Evolutionary conservation across 2,797 vertebrate species (phyloP).

Genomic region (Brachymystax lenok): DNA sequence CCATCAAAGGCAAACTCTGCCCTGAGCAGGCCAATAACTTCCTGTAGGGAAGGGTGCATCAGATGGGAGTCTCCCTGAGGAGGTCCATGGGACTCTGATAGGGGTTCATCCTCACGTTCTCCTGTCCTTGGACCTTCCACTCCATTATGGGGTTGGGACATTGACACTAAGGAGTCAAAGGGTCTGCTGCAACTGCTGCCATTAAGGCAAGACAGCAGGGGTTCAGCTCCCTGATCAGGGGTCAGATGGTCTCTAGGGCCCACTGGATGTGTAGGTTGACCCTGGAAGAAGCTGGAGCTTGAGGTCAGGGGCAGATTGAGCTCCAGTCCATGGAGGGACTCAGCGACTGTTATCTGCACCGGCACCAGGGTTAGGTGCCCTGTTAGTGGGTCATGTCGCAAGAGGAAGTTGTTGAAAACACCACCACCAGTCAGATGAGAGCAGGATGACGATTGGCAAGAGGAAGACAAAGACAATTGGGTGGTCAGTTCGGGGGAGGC

Average conservation of each 20-base stretch:
- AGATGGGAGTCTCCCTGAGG: slow-evolving; percentile 26
- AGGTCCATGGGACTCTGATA: slow-evolving; percentile 20
- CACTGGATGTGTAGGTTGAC: slow-evolving; percentile 42
- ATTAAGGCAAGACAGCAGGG: slow-evolving; percentile 21
- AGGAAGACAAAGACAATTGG: neutral
- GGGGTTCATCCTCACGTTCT: slow-evolving; percentile 15
- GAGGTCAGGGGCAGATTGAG: slow-evolving; percentile 68
- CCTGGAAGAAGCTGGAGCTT: slow-evolving; percentile 57
- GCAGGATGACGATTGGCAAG: slow-evolving; percentile 22
- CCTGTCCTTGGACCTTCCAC: slow-evolving; percentile 22
- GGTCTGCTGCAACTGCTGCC: neutral
- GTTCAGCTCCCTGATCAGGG: slow-evolving; percentile 33
- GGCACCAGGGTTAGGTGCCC: slow-evolving; percentile 81
- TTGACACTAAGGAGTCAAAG: slow-evolving; percentile 6
- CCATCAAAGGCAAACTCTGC: slow-evolving; percentile 84
- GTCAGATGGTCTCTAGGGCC: slow-evolving; percentile 3
- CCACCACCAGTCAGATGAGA: slow-evolving; percentile 52
- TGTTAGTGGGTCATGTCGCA: slow-evolving; percentile 75
- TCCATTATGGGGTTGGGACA: slow-evolving; percentile 7
- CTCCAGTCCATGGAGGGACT: slow-evolving; percentile 76
- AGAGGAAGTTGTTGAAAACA: slow-evolving; percentile 82
- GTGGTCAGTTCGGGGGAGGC: slow-evolving; percentile 32
- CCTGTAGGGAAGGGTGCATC: slow-evolving; percentile 70
- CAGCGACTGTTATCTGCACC: slow-evolving; percentile 78
- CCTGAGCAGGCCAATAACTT: slow-evolving; percentile 83